These are phyloP conservation scores for Climacteris rufus DNA, from an alignment of 2,113 vertebrate genomes.

Conservation along the genomic window DNA sequence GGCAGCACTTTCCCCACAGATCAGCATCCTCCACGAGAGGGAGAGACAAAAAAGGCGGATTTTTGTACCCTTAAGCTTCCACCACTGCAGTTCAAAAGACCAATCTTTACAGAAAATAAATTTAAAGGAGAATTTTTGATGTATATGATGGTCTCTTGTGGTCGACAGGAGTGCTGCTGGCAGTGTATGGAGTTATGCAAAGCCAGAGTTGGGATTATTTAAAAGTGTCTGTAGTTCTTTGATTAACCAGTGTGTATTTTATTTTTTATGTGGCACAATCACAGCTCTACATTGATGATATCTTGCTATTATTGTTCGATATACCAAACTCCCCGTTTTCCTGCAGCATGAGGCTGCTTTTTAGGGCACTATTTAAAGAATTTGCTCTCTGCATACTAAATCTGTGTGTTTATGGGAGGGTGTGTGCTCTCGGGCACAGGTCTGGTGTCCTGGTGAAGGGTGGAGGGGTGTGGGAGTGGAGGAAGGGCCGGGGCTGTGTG, in stretches of 20 bases:
- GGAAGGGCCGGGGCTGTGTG: background rate
- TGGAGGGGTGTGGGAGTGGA: accelerated
- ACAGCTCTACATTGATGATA: conserved; percentile 68
- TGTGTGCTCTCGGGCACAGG: accelerated
- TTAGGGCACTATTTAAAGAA: background rate
- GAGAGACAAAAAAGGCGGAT: conserved; percentile 67
- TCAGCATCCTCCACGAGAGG: conserved; percentile 24
- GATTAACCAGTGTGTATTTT: conserved; percentile 80
- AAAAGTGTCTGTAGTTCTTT: conserved; percentile 78
- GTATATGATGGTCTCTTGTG: conserved; percentile 78
- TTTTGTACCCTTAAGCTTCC: conserved; percentile 80
- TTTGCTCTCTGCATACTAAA: background rate
- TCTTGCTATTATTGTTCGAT: conserved; percentile 69
- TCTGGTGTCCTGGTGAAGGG: accelerated
- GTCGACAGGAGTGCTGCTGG: conserved; percentile 72
- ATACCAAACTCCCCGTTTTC: conserved; percentile 2
- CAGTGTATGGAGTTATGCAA: conserved; percentile 72
- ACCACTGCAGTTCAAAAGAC: conserved; percentile 78
- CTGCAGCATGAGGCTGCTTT: conserved; percentile 8
- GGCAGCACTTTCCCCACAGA: conserved; percentile 55
- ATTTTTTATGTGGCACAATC: conserved; percentile 76
- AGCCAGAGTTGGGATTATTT: conserved; percentile 75
- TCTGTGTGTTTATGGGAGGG: accelerated
- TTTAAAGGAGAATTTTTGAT: conserved; percentile 84
- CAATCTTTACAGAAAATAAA: conserved; percentile 84